A percentile compares a stretch with the other conserved stretches of the same genome.
phyloP scores from a whole-genome alignment of 2,888 invertebrate genomes.

The Gryllus longicercus region DNA sequence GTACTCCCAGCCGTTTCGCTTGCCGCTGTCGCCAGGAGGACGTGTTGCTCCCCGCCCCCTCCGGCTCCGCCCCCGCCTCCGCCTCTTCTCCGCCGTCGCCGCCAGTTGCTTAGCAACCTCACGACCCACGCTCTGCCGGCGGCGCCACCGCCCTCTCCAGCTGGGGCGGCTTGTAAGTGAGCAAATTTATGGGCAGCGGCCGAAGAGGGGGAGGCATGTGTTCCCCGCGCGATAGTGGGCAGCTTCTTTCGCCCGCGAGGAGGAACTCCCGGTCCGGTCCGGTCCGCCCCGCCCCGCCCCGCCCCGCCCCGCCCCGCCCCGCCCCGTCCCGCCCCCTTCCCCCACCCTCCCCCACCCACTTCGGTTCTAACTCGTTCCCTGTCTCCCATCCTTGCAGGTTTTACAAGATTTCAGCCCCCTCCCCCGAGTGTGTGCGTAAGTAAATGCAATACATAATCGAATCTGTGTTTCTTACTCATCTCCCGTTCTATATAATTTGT shows the following conservation, averaged over 20 bases:
- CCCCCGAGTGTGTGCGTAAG: no score
- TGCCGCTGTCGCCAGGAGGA: no score
- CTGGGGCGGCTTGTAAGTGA: background rate
- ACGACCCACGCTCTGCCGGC: background rate
- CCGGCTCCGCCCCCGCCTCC: background rate
- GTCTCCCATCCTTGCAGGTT: background rate
- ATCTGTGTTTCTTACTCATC: no score
- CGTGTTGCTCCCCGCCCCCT: background rate
- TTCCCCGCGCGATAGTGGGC: background rate
- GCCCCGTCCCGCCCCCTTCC: background rate
- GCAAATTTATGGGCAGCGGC: slow-evolving; percentile 17
- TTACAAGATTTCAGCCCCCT: no score
- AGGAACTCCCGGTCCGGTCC: background rate
- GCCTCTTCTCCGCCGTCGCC: background rate
- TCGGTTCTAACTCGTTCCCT: background rate
- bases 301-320: no score
- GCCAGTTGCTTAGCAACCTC: slow-evolving; percentile 6
- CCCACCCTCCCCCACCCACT: background rate
- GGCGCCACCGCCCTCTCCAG: background rate
- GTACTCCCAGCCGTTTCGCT: no score
- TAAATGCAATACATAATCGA: no score
- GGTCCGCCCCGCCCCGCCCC: no score
- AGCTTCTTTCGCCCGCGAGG: no score
- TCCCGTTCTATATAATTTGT: no score
- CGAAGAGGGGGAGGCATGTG: slow-evolving; percentile 1